phyloP scores from a whole-genome alignment of 2,797 vertebrate species.

The Peromyscus attwateri region DNA sequence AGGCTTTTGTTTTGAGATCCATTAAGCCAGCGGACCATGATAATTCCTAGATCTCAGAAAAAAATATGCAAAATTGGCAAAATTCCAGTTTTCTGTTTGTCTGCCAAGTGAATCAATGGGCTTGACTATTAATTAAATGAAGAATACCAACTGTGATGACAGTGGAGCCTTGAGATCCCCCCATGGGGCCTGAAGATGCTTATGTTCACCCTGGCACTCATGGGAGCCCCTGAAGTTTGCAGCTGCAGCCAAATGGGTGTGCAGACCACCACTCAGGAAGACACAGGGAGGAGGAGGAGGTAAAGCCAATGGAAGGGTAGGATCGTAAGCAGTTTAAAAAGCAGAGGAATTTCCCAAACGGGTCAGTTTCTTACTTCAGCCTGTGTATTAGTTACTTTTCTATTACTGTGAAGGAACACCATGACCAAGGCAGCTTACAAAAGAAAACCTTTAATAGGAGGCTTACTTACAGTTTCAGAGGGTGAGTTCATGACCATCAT shows the following conservation, averaged over 20 bases:
- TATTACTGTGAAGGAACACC: neutral
- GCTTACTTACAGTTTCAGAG: neutral
- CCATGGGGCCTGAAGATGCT: fast-evolving
- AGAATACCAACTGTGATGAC: neutral
- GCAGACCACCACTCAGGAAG: neutral
- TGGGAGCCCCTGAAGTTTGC: neutral
- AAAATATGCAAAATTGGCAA: neutral
- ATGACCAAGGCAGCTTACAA: neutral
- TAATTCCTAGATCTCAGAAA: neutral
- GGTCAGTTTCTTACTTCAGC: neutral
- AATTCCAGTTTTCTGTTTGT: neutral
- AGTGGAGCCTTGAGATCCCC: neutral
- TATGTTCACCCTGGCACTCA: too few species aligned
- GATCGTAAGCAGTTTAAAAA: neutral
- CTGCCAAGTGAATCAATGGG: neutral
- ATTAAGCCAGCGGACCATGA: neutral
- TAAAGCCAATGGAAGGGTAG: neutral
- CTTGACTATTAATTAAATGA: neutral
- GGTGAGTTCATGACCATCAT: neutral
- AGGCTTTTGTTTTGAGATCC: constrained; percentile 13
- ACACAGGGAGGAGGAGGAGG: neutral
- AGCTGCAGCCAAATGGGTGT: too few species aligned
- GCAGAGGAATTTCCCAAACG: neutral
- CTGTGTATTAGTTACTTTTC: neutral
- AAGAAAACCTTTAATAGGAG: neutral